Evolutionary conservation across 1,140 invertebrate species (phyloP).

Genomic region (Lepidurus apus): DNA sequence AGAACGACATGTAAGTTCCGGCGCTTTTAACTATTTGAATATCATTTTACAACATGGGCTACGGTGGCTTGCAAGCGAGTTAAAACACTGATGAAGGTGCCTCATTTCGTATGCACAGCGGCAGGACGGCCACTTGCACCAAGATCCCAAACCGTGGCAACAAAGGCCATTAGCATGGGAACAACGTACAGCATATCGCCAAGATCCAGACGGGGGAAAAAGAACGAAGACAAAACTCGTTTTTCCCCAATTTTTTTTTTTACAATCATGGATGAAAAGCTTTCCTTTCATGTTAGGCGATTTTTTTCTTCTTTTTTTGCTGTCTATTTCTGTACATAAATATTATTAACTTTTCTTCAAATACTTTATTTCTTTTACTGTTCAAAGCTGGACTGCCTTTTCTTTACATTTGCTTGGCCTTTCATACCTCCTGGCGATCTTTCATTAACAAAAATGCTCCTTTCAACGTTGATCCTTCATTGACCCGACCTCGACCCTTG

Average conservation of each 20-base stretch:
- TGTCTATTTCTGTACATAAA: slow-evolving; percentile 25
- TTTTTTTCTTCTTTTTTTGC: slow-evolving; percentile 27
- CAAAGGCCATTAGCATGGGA: slow-evolving; percentile 2
- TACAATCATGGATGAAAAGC: slow-evolving; percentile 8
- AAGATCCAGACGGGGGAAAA: neutral
- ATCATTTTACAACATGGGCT: neutral
- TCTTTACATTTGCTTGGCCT: too few relatives aligned
- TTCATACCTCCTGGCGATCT: too few relatives aligned
- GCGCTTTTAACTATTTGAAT: neutral
- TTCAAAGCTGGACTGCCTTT: too few relatives aligned
- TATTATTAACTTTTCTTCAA: too few relatives aligned
- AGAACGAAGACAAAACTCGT: neutral
- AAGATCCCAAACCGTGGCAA: neutral
- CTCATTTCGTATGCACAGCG: slow-evolving; percentile 1
- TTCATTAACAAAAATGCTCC: too few relatives aligned
- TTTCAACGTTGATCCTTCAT: too few relatives aligned
- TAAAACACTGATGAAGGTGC: neutral
- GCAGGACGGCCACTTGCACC: neutral
- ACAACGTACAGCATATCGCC: neutral
- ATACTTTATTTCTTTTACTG: too few relatives aligned
- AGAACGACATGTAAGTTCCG: slow-evolving; percentile 6
- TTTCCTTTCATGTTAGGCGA: slow-evolving; percentile 29
- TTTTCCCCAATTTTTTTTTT: neutral
- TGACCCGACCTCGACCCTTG: too few relatives aligned
- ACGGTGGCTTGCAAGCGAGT: neutral